Percentiles rank a stretch among this genome's conserved stretches.
phyloP scores from a whole-genome alignment of 2,113 vertebrate genomes.

The Ariopsis seemanni region DNA sequence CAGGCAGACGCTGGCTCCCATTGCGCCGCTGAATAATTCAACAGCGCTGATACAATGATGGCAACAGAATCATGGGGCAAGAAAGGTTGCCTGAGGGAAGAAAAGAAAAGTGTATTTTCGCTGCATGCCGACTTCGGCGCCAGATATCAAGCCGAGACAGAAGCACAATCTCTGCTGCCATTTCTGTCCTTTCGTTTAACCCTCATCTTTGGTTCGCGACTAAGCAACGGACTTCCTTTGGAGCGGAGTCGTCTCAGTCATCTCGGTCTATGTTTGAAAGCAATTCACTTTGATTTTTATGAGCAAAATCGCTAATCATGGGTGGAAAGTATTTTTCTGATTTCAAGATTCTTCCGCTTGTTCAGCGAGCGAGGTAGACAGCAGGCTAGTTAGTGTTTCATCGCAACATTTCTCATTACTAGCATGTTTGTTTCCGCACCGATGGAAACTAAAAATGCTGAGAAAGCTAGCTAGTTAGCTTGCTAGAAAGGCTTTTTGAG shows the following conservation, averaged over 20 bases:
- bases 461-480: background rate
- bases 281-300: background rate
- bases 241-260: background rate
- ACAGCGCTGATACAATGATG: conserved; percentile 28
- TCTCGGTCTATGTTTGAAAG: background rate
- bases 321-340: background rate
- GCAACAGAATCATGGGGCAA: conserved; percentile 40
- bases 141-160: conserved; percentile 35
- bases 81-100: conserved; percentile 41
- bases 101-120: conserved; percentile 35
- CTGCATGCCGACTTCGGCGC: conserved; percentile 13
- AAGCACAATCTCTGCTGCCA: too few relatives aligned
- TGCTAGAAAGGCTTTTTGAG: background rate
- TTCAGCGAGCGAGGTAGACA: background rate
- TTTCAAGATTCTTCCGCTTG: background rate
- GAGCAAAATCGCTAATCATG: background rate
- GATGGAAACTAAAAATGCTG: background rate
- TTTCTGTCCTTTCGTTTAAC: conserved; percentile 10
- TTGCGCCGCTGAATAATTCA: conserved; percentile 52
- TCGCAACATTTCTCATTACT: background rate
- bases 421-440: background rate
- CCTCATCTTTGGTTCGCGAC: background rate
- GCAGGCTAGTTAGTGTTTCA: background rate
- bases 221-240: background rate
- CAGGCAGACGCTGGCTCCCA: conserved; percentile 38